Base-by-base conservation (phyloP, 2,888 invertebrate species). In the Papilio gigon region DNA sequence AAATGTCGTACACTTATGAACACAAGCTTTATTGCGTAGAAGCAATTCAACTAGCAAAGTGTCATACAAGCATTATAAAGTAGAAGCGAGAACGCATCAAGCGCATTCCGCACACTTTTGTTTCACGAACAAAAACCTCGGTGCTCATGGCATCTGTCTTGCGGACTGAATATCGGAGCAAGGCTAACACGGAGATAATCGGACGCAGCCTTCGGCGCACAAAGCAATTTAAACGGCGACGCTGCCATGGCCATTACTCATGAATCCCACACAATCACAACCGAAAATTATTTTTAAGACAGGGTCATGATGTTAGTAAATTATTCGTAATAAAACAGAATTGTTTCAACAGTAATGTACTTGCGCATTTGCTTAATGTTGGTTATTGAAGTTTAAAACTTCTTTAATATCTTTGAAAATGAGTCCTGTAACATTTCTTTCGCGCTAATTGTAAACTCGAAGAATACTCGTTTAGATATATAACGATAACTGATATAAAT, bases 211-310 rank as follows among this genome's bases (percentile, higher is more conserved):
- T 79, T 80, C 74, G 71, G 37, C 9, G 35, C 72, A 72, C 73
- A 73, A 72, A 73, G 73, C 75, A 74, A 76, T 74, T 73, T 74
- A 75, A 73, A 71, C 71, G 60, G 64, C 67, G 27, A 40, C 25
- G 27, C 65, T 67, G 73, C 77, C 74, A 78, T 74, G 72, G 76
- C 69, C 77, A 84, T 84, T 81, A 80, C 77, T 80, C 81, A 83
- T 76, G 74, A 80, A 74, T 75, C 83, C 80, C 78, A 84, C 83
- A 77, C 80, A 66, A 75, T 77, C 66, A 60, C 40, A 67, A 67
- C 50, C 50, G 17, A 67, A 50, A 61, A 61, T 33, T 67, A 50
- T 50, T 37, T 47, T 59, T 22, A 64, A 60, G 40, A 50, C 68
- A 68, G 64, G 74, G 75, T 69, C 75, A 61, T 69, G 64, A 65